Conservation (phyloP, 2,113 vertebrate species). For the Montifringilla adamsi region DNA sequence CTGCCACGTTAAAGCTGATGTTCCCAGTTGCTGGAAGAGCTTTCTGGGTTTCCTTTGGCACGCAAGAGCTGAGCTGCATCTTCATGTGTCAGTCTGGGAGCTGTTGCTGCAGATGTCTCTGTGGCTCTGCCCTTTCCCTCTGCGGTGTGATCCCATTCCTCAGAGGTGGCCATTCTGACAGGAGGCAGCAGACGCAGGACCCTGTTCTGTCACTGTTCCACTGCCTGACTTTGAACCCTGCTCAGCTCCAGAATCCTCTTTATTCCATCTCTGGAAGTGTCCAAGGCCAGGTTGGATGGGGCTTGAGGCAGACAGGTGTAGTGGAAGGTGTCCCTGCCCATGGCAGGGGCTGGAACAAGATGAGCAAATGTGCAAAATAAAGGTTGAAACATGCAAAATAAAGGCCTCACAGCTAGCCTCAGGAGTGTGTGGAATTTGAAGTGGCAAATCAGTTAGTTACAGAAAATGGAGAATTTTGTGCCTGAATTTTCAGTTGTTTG, state of each 20-base stretch:
- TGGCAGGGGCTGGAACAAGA: neutral
- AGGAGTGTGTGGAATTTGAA: neutral
- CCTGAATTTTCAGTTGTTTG: neutral
- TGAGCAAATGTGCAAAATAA: neutral
- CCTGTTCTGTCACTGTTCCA: neutral
- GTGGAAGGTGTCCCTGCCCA: neutral
- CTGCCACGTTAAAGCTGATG: neutral
- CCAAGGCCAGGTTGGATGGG: neutral
- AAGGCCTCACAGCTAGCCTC: neutral
- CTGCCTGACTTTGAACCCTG: neutral
- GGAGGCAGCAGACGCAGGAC: neutral
- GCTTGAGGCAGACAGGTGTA: neutral
- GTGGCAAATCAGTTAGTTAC: neutral
- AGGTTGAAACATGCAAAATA: neutral
- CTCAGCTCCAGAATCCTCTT: neutral
- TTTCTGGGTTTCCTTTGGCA: neutral
- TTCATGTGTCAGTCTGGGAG: neutral
- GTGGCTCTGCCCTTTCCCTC: neutral
- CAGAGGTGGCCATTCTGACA: accelerated
- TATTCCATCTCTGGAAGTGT: neutral
- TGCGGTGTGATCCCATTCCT: accelerated
- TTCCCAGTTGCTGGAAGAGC: neutral
- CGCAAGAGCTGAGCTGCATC: accelerated
- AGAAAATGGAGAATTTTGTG: neutral
- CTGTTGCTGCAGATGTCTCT: neutral